Percentiles rank a stretch among this genome's conserved stretches.
Conservation (phyloP, 2,888 invertebrate species). For the Sclerodermus sp. region DNA sequence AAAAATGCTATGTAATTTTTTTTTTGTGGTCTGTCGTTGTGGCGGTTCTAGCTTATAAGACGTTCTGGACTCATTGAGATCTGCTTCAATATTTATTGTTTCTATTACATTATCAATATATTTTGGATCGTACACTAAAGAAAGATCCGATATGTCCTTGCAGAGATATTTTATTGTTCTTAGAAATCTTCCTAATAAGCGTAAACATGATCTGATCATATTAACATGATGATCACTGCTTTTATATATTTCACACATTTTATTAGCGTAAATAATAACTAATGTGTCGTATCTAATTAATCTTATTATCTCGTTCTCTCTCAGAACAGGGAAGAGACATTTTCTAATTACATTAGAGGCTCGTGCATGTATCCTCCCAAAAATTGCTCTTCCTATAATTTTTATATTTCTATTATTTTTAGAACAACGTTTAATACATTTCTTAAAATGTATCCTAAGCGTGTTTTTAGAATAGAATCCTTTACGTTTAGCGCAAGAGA, state of each 20-base stretch:
- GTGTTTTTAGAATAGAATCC: constrained; percentile 22
- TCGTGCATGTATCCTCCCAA: constrained; percentile 14
- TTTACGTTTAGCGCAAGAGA: constrained; percentile 21
- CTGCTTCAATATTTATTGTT: constrained; percentile 19
- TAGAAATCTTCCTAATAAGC: constrained; percentile 24
- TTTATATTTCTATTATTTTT: constrained; percentile 4
- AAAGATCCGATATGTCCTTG: constrained; percentile 16
- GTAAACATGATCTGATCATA: constrained; percentile 23
- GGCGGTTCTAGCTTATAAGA: too few species aligned
- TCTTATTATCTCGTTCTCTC: constrained; percentile 23
- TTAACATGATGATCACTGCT: constrained; percentile 16
- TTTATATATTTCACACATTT: constrained; percentile 23
- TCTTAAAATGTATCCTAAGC: constrained; percentile 17
- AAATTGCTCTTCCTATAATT: constrained; percentile 8
- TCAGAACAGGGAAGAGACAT: constrained; percentile 22
- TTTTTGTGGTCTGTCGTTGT: too few species aligned
- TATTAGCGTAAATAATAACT: constrained; percentile 26
- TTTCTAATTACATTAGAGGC: constrained; percentile 16
- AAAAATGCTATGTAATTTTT: too few species aligned
- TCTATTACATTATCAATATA: constrained; percentile 13
- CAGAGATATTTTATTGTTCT: constrained; percentile 11
- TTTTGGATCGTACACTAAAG: constrained; percentile 25
- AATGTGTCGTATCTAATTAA: constrained; percentile 26
- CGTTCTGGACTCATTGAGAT: constrained; percentile 9
- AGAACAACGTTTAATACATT: constrained; percentile 5